These are phyloP conservation scores for Anolis carolinensis DNA, from an alignment of 2,113 vertebrate genomes.

Conservation along the genomic window DNA sequence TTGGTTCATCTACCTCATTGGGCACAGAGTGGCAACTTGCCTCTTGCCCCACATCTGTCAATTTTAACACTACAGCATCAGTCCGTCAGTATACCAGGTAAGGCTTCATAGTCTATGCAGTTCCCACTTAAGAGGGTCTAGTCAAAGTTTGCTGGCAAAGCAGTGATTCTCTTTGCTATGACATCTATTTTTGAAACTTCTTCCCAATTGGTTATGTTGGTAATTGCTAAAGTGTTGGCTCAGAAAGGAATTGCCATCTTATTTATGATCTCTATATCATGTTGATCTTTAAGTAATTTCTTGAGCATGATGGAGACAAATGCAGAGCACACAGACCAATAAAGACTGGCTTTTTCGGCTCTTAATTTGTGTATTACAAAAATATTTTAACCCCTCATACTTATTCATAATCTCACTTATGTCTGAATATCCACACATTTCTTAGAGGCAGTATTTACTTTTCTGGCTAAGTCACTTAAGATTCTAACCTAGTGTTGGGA, in stretches of 20 bases:
- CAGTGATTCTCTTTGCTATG: neutral
- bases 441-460: slow-evolving; percentile 4
- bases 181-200: slow-evolving; percentile 1
- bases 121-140: neutral
- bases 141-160: neutral
- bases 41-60: slow-evolving; percentile 71
- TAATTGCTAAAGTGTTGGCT: neutral
- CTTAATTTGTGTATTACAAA: neutral
- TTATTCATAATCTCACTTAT: slow-evolving; percentile 9
- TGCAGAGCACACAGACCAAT: slow-evolving; percentile 9
- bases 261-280: neutral
- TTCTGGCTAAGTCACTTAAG: slow-evolving; percentile 1
- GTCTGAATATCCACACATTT: slow-evolving; percentile 13
- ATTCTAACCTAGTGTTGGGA: neutral
- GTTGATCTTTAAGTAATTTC: neutral
- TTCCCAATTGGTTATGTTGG: neutral
- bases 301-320: rapidly evolving
- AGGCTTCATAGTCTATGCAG: slow-evolving; percentile 54
- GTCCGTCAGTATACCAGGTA: slow-evolving; percentile 68
- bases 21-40: slow-evolving; percentile 74
- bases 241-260: neutral
- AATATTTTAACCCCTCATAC: slow-evolving; percentile 9
- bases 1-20: slow-evolving; percentile 73
- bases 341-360: neutral
- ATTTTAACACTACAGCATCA: slow-evolving; percentile 67